These are phyloP conservation scores for Aplodontia rufa DNA, from an alignment of 2,113 vertebrate species.

Conservation along the genomic window DNA sequence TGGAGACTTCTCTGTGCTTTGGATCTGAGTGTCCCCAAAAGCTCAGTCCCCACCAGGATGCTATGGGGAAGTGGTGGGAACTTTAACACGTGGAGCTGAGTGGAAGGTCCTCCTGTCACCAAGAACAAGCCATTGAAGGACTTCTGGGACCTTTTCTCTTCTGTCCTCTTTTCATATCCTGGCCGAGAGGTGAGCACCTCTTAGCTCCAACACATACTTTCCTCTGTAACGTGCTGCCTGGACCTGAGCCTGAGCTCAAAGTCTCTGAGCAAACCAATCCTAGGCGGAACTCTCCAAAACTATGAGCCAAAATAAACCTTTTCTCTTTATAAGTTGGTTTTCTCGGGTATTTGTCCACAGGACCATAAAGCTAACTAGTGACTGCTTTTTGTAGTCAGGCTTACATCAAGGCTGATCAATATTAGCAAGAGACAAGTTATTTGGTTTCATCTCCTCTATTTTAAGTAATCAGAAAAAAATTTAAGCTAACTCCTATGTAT, in stretches of 20 bases:
- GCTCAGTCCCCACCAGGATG: background rate
- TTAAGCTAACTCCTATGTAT: background rate
- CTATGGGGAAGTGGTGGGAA: background rate
- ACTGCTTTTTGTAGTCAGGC: background rate
- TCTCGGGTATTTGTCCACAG: no score
- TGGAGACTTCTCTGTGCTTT: background rate
- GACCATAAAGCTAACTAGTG: background rate
- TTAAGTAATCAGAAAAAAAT: background rate
- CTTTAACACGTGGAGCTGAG: background rate
- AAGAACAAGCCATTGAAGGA: accelerated
- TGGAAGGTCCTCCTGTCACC: background rate
- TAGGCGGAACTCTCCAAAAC: background rate
- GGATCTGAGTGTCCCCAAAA: background rate
- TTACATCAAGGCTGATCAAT: background rate
- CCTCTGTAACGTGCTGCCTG: background rate
- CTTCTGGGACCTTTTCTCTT: background rate
- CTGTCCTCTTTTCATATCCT: background rate
- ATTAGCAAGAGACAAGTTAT: background rate
- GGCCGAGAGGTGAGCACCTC: background rate
- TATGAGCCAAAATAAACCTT: background rate
- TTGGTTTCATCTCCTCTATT: background rate
- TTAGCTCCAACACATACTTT: background rate
- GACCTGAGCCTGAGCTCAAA: background rate
- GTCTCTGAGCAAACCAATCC: background rate
- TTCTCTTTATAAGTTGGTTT: no score